phyloP scores from a whole-genome alignment of 2,888 invertebrate genomes.

The Mamestra brassicae region DNA sequence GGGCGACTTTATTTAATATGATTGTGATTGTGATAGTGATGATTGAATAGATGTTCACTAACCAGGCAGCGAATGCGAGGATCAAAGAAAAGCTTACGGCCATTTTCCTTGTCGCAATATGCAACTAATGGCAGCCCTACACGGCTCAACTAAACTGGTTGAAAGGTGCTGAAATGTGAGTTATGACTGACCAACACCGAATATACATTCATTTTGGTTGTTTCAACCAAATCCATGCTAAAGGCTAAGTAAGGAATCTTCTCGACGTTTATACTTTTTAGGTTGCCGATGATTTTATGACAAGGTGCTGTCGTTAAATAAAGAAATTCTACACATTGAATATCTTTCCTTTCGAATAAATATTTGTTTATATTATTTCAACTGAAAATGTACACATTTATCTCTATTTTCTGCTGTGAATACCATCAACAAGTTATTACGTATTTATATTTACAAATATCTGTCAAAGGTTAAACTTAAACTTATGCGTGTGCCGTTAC shows the following conservation, averaged over 20 bases:
- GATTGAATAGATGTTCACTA: neutral
- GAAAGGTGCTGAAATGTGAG: neutral
- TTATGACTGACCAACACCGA: too few species aligned
- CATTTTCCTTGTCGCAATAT: too few species aligned
- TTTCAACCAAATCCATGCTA: neutral
- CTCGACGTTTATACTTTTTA: neutral
- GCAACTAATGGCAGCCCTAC: neutral
- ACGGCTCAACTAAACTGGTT: neutral
- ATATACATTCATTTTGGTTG: neutral
- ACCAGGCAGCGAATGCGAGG: too few species aligned
- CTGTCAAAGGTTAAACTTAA: conserved; percentile 11
- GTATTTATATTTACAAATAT: conserved; percentile 23
- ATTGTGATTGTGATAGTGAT: too few species aligned
- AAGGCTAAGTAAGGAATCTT: neutral
- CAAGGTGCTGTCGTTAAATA: neutral
- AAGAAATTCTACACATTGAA: too few species aligned
- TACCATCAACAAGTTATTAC: conserved; percentile 14
- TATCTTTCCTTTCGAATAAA: neutral
- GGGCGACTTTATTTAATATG: too few species aligned
- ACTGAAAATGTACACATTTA: neutral
- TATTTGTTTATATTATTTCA: neutral
- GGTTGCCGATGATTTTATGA: neutral
- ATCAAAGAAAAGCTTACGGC: neutral
- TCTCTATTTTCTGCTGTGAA: conserved; percentile 17
- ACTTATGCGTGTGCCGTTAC: neutral